Evolutionary conservation across 2,113 vertebrate genomes (phyloP).

Genomic region (Triplophysa dalaica): DNA sequence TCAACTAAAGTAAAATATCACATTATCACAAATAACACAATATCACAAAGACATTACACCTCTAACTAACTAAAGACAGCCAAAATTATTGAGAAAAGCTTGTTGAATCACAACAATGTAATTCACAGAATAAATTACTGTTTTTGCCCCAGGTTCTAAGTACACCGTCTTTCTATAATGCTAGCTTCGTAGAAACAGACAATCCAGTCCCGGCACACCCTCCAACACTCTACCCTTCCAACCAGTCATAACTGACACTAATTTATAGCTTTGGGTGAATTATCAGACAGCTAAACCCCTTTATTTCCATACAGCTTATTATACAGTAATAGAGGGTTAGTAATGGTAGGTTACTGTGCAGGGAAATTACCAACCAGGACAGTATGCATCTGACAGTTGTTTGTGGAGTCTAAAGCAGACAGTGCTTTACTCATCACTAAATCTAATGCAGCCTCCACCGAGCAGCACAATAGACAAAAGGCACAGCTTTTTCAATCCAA

Average conservation of each 20-base stretch:
- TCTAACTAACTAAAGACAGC: no score
- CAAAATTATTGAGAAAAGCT: constrained; percentile 40
- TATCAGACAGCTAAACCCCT: constrained; percentile 52
- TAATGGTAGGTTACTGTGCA: constrained; percentile 54
- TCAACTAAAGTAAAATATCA: no score
- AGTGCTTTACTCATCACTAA: constrained; percentile 43
- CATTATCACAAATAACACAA: no score
- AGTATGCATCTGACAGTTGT: constrained; percentile 40
- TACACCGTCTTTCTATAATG: constrained; percentile 41
- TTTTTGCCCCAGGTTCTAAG: constrained; percentile 34
- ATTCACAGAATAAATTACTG: constrained; percentile 52
- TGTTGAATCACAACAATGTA: constrained; percentile 40
- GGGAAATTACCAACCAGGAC: constrained; percentile 49
- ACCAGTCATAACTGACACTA: constrained; percentile 57
- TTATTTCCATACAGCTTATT: constrained; percentile 59
- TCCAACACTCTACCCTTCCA: constrained; percentile 39
- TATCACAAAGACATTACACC: no score
- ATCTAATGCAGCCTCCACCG: constrained; percentile 16
- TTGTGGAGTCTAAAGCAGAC: constrained; percentile 41
- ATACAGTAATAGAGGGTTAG: constrained; percentile 53
- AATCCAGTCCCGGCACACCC: constrained; percentile 31
- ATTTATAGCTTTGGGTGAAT: constrained; percentile 56
- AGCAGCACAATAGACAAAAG: constrained; percentile 32
- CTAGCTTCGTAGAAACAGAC: constrained; percentile 46
- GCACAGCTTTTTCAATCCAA: constrained; percentile 16